Evolutionary conservation across 2,888 invertebrate species (phyloP).

Genomic region (Pinctada fucata): DNA sequence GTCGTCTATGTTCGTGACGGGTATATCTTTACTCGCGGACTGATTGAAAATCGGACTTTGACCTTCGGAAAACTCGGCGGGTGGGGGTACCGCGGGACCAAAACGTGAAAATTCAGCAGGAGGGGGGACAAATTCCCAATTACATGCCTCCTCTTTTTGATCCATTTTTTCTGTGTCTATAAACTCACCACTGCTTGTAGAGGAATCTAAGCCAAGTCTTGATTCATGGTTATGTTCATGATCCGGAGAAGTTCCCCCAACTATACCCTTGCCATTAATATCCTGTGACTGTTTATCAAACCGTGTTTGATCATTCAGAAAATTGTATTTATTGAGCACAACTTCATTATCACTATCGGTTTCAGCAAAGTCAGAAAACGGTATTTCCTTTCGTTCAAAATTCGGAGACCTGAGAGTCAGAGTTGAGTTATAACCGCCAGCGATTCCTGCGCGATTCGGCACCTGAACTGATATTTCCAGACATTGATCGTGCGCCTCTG

Average conservation of each 20-base stretch:
- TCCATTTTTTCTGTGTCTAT: not conserved
- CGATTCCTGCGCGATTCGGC: conserved; percentile 20
- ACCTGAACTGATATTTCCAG: conserved; percentile 57
- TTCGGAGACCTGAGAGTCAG: conserved; percentile 28
- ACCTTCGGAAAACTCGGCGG: conserved; percentile 60
- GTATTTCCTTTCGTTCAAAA: conserved; percentile 7
- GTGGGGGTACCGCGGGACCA: conserved; percentile 56
- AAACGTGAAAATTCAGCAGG: conserved; percentile 61
- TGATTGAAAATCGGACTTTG: conserved; percentile 21
- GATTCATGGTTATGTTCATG: not conserved
- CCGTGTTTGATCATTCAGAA: conserved; percentile 20
- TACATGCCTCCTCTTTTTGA: not conserved
- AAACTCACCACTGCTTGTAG: not conserved
- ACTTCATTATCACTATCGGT: conserved; percentile 38
- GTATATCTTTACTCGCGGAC: conserved; percentile 30
- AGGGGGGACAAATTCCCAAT: conserved; percentile 52
- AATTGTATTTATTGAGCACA: conserved; percentile 30
- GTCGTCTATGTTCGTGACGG: conserved; percentile 65
- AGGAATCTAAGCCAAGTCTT: conserved; percentile 8
- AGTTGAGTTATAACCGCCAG: conserved; percentile 20
- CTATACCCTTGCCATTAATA: not conserved
- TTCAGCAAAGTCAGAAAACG: conserved; percentile 20
- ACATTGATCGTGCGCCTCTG: conserved; percentile 44
- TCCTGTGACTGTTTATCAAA: not conserved
- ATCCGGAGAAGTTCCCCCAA: not conserved